Evolutionary conservation across 2,888 invertebrate species (phyloP).

Genomic region (Synanthedon tipuliformis): DNA sequence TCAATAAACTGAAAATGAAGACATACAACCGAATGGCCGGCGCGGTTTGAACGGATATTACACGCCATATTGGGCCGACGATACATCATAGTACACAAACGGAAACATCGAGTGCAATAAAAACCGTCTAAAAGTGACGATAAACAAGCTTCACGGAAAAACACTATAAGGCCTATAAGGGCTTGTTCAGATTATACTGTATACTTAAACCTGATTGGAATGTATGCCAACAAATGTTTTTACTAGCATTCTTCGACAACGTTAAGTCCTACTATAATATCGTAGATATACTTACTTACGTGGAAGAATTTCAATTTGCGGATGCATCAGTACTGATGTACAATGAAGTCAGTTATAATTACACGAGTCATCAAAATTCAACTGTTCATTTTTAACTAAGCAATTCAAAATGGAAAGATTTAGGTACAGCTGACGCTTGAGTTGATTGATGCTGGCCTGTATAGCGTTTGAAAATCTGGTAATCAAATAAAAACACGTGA

Average conservation of each 20-base stretch:
- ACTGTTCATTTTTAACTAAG: constrained; percentile 60
- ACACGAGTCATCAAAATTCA: constrained; percentile 60
- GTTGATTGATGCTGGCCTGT: constrained; percentile 64
- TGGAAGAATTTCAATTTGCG: constrained; percentile 43
- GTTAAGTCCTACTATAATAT: constrained; percentile 64
- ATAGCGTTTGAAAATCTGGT: constrained; percentile 64
- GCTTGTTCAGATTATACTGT: too few relatives aligned
- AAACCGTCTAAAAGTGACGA: constrained; percentile 23
- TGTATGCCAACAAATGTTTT: too few relatives aligned
- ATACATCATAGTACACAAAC: constrained; percentile 34
- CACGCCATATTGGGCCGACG: constrained; percentile 23
- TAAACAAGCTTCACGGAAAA: neutral
- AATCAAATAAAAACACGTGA: constrained; percentile 69
- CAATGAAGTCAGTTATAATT: constrained; percentile 6
- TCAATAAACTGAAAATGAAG: constrained; percentile 44
- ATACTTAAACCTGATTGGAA: too few relatives aligned
- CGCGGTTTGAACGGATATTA: constrained; percentile 33
- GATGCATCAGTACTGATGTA: constrained; percentile 28
- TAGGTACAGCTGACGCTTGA: constrained; percentile 60
- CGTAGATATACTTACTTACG: constrained; percentile 59
- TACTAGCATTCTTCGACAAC: constrained; percentile 43
- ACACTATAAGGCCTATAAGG: neutral
- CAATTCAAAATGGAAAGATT: constrained; percentile 76
- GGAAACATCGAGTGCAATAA: constrained; percentile 29
- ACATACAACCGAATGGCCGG: constrained; percentile 25